These are phyloP conservation scores for Drosophila insularis DNA, from an alignment of 1,140 invertebrate genomes.

Conservation along the genomic window DNA sequence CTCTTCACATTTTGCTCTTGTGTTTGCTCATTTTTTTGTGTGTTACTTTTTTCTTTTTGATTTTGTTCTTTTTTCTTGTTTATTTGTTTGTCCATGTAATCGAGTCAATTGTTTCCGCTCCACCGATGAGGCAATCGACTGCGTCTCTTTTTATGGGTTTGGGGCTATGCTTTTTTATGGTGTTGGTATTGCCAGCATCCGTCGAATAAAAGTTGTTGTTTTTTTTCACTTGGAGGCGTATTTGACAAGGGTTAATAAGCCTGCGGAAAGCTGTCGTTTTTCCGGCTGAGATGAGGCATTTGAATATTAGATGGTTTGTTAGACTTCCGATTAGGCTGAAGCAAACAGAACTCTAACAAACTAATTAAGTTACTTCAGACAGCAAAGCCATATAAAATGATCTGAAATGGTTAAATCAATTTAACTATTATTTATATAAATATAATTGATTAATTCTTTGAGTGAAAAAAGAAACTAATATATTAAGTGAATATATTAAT, in stretches of 20 bases:
- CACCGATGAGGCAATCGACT: conserved; percentile 78
- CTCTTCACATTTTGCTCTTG: conserved; percentile 1
- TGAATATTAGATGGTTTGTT: conserved; percentile 27
- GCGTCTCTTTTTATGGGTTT: conserved; percentile 72
- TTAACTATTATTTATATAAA: too few species aligned
- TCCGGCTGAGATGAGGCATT: conserved; percentile 29
- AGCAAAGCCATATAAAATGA: not conserved
- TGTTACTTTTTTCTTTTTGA: too few species aligned
- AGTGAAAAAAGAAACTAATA: too few species aligned
- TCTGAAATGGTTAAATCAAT: too few species aligned
- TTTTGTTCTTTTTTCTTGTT: conserved; percentile 29
- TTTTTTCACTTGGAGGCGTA: conserved; percentile 31
- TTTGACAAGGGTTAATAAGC: conserved; percentile 76
- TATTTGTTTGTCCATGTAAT: conserved; percentile 66
- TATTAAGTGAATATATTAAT: too few species aligned
- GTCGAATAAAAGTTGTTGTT: conserved; percentile 46
- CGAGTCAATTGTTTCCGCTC: conserved; percentile 81
- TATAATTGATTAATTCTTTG: too few species aligned
- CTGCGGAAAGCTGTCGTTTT: conserved; percentile 46
- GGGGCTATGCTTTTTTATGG: conserved; percentile 34
- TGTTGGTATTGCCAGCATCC: conserved; percentile 68
- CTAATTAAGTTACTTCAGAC: not conserved
- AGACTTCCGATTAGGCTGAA: not conserved
- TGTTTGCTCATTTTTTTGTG: conserved; percentile 29
- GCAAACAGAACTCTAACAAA: not conserved